Base-by-base conservation (phyloP, 2,888 invertebrate genomes). In the Carpatolechia fugitivella region DNA sequence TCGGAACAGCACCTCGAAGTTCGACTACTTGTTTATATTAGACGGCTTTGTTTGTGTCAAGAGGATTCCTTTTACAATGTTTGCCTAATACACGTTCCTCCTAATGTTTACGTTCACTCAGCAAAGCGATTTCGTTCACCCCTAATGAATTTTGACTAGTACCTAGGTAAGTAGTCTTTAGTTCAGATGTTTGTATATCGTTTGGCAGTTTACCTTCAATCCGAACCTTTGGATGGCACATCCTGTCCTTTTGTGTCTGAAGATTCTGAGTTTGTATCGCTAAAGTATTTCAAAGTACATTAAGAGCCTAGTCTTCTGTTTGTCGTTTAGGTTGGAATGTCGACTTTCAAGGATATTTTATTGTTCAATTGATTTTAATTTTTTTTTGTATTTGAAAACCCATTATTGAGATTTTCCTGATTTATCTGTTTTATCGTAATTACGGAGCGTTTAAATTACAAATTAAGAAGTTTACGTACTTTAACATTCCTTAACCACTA, bases 1-100 rank as follows among this genome's bases (percentile, higher is more conserved):
- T 38, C 16, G 38, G 18, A 38, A 38, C 38, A 5, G 38, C 38
- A n/a, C 10, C 7, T 14, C 18, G 2, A 38, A 56, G 59, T 64
- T 64, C 58, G 54, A 52, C 54, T 53, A 61, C 60, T 56, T 66
- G 64, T 69, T 69, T 65, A 62, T 61, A 61, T 56, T 61, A 59
- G 54, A 57, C 56, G 57, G 63, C 61, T 65, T 68, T 65, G 65
- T 62, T 62, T 60, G 58, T 53, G 40, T 54, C 46, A 20, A 24
- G 51, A 20, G 55, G 60, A 59, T 59, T 60, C 55, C 56, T 57
- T 59, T 62, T 60, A 60, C 60, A 62, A 55, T 58, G 62, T 62
- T 62, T 60, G 52, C 48, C 51, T 54, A 54, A 49, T 52, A 35
- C 52, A 48, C 41, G 31, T 33, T 33, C 36, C 46, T 50, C 36